Base-by-base conservation (phyloP, 2,888 invertebrate genomes). In the Drosophila siamana region DNA sequence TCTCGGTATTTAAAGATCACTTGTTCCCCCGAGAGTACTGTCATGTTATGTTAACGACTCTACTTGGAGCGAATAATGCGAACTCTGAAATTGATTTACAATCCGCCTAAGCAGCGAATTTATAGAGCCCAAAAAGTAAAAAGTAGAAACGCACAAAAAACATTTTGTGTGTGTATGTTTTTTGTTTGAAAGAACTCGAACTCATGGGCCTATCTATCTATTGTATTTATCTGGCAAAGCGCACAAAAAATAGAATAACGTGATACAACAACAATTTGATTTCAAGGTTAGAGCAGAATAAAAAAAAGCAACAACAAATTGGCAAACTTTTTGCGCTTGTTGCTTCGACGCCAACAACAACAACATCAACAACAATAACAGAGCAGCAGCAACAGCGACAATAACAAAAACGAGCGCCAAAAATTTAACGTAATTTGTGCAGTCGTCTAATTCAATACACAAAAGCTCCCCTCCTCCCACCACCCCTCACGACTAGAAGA, bases 361-460 rank as follows among this genome's bases (percentile, higher is more conserved):
- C 38, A 48, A 60, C 55, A 51, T 65, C 36, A 22, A 13, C 38
- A 19, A 13, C 46, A 46, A 19, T 3, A 19, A 19, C 19, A 44
- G 8, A n/a, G n/a, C 44, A 44, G 8, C 24, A 11, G 7, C 57
- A 74, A 38, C 50, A 51, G 38, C 70, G 26, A 26, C 26, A 26
- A 26, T 26, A 75, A 78, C 74, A 69, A 80, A 81, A 83, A 63
- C 55, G 73, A 86, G 80, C 80, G 80, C 76, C 78, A 79, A 81
- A 83, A 63, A 76, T 84, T 81, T 75, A 72, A 75, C 86, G 82
- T 79, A 77, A 84, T 81, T 87, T 81, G 73, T 80, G 84, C 74
- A 78, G 69, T 74, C 75, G 75, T 87, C 85, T 85, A 88, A 83
- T 88, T 86, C 83, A 86, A 83, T 80, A 77, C 77, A 67, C 66